These are phyloP conservation scores for Ophioninae sp. DNA, from an alignment of 2,888 invertebrate species.

Conservation along the genomic window DNA sequence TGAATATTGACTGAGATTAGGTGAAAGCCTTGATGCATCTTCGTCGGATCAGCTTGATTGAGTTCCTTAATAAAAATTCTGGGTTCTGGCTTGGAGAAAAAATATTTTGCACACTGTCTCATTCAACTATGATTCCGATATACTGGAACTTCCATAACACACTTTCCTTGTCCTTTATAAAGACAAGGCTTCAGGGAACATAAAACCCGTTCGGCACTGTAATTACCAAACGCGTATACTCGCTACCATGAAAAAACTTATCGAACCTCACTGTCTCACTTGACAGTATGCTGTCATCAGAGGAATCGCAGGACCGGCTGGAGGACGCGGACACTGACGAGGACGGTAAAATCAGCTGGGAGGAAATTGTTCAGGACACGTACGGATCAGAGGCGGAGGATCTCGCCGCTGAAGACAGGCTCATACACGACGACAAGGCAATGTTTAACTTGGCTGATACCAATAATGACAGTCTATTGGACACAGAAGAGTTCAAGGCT, in stretches of 20 bases:
- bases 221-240: background rate
- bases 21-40: background rate
- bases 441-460: slow-evolving; percentile 94
- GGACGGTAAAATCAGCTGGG: slow-evolving; percentile 93
- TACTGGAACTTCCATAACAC: too few relatives aligned
- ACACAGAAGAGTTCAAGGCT: slow-evolving; percentile 90
- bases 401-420: slow-evolving; percentile 81
- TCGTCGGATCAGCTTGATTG: background rate
- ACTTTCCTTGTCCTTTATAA: background rate
- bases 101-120: too few relatives aligned
- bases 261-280: background rate
- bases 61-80: background rate
- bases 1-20: slow-evolving; percentile 77
- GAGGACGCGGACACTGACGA: slow-evolving; percentile 92
- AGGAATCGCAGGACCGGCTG: slow-evolving; percentile 93
- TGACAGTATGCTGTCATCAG: slow-evolving; percentile 89
- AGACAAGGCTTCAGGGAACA: background rate
- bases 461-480: slow-evolving; percentile 90
- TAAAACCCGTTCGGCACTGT: background rate
- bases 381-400: slow-evolving; percentile 89
- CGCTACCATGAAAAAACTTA: slow-evolving; percentile 3
- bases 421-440: slow-evolving; percentile 90
- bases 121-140: too few relatives aligned
- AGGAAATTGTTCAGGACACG: slow-evolving; percentile 93
- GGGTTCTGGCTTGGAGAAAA: background rate